Base-by-base conservation (phyloP, 2,797 vertebrate genomes). In the Enteromius unitaeniatus region DNA sequence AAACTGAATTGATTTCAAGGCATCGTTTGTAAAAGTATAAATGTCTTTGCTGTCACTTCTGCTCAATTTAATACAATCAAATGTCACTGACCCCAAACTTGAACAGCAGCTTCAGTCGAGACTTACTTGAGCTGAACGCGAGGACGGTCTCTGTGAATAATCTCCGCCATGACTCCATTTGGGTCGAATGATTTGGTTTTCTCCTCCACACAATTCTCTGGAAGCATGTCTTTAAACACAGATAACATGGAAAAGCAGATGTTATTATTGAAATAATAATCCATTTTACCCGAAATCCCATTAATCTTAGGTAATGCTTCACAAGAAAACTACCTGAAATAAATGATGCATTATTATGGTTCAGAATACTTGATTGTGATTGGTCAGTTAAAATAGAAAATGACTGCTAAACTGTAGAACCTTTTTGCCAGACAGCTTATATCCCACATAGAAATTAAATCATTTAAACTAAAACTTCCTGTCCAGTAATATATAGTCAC, bases 141-240 rank as follows among this genome's bases (percentile, higher is more conserved):
- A 0, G 94, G 93, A 82, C 93, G 93, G 42, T 94, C 92, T 7
- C 87, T 89, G 14, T 95, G 95, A 69, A 92, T 95, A n/a, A 98
- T 96, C 90, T 98, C 97, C 0, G 97, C 97, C 97, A 99, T 96
- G 85, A 99, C 92, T 1, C 96, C 96, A 0, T 96, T 97, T 62
- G 95, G 95, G 90, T 98, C 97, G 77, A 96, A 94, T 0, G 95
- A 94, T 91, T 99, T 99, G 85, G 96, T 97, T 92, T 96, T 98
- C 78, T 99, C 98, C 74, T 99, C 97, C 85, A 99, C 96, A 47
- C 97, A 96, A 2, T 97, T 98, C 90, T 99, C 98, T 0, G 97
- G 97, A 90, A 97, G 95, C 91, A 99, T 91, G 78, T 97, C 97
- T 99, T 64, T 79, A 19, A 67, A 65, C 10, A 40, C 5, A 47